Base-by-base conservation (phyloP, 2,888 invertebrate species). In the Mayetiola destructor region DNA sequence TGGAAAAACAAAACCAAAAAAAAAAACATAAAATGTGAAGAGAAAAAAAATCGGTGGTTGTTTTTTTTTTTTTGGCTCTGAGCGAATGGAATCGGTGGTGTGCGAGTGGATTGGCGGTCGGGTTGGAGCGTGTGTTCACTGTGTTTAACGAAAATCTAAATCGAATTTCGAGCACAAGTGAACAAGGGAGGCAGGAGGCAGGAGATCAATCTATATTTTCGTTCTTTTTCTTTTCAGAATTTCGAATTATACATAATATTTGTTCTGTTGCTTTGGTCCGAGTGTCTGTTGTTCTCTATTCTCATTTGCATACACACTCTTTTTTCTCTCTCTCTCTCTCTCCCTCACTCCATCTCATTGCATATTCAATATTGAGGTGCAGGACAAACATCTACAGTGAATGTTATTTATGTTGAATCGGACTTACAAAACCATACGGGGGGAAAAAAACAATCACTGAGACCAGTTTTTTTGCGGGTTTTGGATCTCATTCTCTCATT, bases 321-420 rank as follows among this genome's bases (percentile, higher is more conserved):
- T n/a, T n/a, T n/a, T n/a, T n/a, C n/a, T n/a, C n/a, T n/a, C n/a
- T n/a, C n/a, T n/a, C n/a, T n/a, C n/a, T n/a, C n/a, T n/a, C n/a
- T n/a, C n/a, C n/a, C n/a, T n/a, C n/a, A n/a, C n/a, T n/a, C n/a
- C n/a, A n/a, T n/a, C n/a, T n/a, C n/a, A n/a, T n/a, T n/a, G n/a
- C n/a, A n/a, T n/a, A n/a, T n/a, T n/a, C n/a, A n/a, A n/a, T n/a
- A n/a, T 27, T 27, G n/a, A n/a, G 48, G 29, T 27, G 48, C 23
- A n/a, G 48, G 14, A 8, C 48, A n/a, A 32, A 9, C 21, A n/a
- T 42, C 42, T 42, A 48, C 48, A 27, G 48, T 27, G 48, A 48
- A 48, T 48, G 27, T 48, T 27, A 48, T 48, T 48, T 48, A 48
- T 48, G 48, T 48, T 27, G 27, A 48, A 48, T 48, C 48, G 48